Conservation (phyloP, 2,888 invertebrate species). For the Tinea trinotella region DNA sequence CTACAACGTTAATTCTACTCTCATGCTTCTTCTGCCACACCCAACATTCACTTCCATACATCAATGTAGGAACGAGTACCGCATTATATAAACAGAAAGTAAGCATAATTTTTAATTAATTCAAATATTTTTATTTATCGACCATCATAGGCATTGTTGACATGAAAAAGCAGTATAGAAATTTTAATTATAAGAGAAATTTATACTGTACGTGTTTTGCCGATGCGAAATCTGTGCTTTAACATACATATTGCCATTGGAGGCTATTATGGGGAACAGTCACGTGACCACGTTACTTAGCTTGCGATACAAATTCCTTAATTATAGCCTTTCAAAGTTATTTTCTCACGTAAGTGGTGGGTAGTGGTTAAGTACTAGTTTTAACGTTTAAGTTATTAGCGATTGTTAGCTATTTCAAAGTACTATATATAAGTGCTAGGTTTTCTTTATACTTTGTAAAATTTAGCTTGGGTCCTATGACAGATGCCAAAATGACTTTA, state of each 20-base stretch:
- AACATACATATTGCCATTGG: not conserved
- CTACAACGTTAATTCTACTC: too few relatives aligned
- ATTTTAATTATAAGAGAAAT: slow-evolving; percentile 5
- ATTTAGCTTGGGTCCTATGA: too few relatives aligned
- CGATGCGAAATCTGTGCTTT: not conserved
- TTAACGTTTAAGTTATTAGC: not conserved
- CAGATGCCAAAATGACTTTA: too few relatives aligned
- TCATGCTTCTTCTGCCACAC: too few relatives aligned
- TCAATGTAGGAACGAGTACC: too few relatives aligned
- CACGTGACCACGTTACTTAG: slow-evolving; percentile 6
- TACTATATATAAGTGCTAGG: too few relatives aligned
- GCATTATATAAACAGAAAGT: too few relatives aligned
- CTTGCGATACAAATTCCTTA: slow-evolving; percentile 1
- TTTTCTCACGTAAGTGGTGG: not conserved
- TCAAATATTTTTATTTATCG: too few relatives aligned
- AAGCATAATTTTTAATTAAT: too few relatives aligned
- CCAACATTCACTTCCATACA: too few relatives aligned
- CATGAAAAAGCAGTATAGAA: not conserved
- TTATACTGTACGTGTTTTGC: not conserved
- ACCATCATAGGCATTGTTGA: not conserved
- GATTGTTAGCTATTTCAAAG: too few relatives aligned
- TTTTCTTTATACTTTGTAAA: too few relatives aligned
- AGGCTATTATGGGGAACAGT: not conserved
- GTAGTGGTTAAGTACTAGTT: not conserved
- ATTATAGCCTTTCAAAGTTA: slow-evolving; percentile 8